Evolutionary conservation across 2,888 invertebrate genomes (phyloP), one percentile per base, ranked within the genome.

Genomic region (Ormyrus labotus): DNA sequence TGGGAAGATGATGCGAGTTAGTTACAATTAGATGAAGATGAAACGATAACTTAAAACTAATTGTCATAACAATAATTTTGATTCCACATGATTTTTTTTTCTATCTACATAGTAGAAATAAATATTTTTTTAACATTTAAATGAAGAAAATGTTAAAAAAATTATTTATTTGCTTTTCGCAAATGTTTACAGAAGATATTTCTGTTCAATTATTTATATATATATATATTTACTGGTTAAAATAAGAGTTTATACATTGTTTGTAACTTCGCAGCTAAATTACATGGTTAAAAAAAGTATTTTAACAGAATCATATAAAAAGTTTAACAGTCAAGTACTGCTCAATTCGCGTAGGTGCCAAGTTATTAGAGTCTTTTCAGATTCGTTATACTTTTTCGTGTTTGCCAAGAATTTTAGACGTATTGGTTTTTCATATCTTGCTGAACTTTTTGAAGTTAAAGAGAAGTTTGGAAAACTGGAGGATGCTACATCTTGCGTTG

Each of bases 11-110:
- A 74, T 48, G 48, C 51, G 70, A 67, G 61, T 72, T 74, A 57
- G 68, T 78, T 81, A 81, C 71, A 79, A 57, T 81, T 68, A 76
- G 69, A 76, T 81, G 76, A 68, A 61, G 67, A 78, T 78, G 78
- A 78, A 72, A 53, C n/a, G 65, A 81, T 72, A 50, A 71, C 75
- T 81, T 81, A 81, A 6, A 76, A 53, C 64, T 78, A 81, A 71
- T n/a, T 68, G 64, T 78, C 34, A 34, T 81, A 78, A 78, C 71
- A 79, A 72, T 76, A 79, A 79, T 81, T 81, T 81, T 82, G 81
- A 82, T 79, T 82, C 74, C 63, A 67, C n/a, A 55, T 63, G 57
- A 75, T 75, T 68, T 47, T 6, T 57, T n/a, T 63, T 57, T 68
- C 47, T 78, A 78, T 81, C 75, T 81, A 78, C 78, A 79, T 72